Conservation (phyloP, 2,113 vertebrate genomes). For the Cyprinodon tularosa region DNA sequence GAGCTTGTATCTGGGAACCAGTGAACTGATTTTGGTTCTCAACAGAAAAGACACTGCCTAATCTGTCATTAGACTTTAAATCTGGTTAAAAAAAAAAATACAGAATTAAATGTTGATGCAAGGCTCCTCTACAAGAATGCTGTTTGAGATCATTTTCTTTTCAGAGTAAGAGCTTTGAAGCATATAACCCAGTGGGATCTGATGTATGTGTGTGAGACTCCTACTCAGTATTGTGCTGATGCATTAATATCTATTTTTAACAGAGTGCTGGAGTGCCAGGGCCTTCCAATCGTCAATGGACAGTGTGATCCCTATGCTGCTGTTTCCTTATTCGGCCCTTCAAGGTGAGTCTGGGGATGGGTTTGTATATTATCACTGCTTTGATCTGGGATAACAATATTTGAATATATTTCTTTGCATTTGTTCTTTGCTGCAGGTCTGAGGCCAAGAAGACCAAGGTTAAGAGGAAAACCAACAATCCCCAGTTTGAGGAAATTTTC, state of each 20-base stretch:
- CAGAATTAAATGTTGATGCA: background rate
- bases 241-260: constrained; percentile 28
- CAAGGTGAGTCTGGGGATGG: constrained; percentile 81
- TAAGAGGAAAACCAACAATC: constrained; percentile 97
- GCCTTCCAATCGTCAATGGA: constrained; percentile 95
- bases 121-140: background rate
- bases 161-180: background rate
- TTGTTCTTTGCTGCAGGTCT: constrained; percentile 78
- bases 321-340: constrained; percentile 90
- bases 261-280: constrained; percentile 96
- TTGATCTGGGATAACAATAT: background rate
- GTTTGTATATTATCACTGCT: background rate
- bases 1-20: background rate
- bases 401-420: background rate
- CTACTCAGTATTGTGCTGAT: background rate
- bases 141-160: too few species aligned
- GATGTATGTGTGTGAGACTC: background rate
- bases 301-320: constrained; percentile 97
- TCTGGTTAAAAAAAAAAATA: background rate
- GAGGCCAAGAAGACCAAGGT: constrained; percentile 99
- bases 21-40: background rate
- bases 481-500: constrained; percentile 97
- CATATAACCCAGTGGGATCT: background rate
- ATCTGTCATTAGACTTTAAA: background rate
- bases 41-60: background rate